These are phyloP conservation scores for Tichodroma muraria DNA, from an alignment of 2,113 vertebrate species.

Conservation along the genomic window DNA sequence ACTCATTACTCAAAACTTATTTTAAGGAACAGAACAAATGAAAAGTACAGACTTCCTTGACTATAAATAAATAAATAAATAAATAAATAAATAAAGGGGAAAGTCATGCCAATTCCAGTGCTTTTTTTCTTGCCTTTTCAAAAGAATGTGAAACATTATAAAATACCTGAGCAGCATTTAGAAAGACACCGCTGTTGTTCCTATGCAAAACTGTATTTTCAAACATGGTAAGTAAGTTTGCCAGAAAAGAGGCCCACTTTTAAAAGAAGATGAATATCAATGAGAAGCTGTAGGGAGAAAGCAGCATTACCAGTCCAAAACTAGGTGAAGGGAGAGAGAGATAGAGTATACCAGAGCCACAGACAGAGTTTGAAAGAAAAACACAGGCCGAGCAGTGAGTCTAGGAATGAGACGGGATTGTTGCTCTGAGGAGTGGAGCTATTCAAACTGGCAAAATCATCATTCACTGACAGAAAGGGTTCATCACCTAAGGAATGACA, in stretches of 20 bases:
- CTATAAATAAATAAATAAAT: not conserved
- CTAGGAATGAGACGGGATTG: not conserved
- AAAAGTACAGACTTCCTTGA: not conserved
- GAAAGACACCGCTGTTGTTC: not conserved
- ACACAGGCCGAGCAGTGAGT: not conserved
- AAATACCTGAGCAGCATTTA: not conserved
- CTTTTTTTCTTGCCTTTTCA: not conserved
- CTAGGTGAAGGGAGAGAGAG: not conserved
- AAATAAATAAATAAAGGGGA: not conserved
- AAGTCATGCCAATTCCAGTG: not conserved
- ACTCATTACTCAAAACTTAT: not conserved
- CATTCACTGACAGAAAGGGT: not conserved
- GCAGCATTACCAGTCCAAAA: not conserved
- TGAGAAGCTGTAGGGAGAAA: not conserved
- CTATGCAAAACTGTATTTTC: not conserved
- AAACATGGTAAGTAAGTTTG: not conserved
- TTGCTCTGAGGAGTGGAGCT: not conserved
- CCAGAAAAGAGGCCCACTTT: not conserved
- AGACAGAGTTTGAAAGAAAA: not conserved
- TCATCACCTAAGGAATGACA: not conserved
- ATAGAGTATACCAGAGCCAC: not conserved
- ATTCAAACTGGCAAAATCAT: not conserved
- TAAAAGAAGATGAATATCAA: not conserved
- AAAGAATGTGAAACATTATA: not conserved
- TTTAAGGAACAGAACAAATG: not conserved